Conservation (phyloP, 2,888 invertebrate genomes). For the Drosophila prolongata region DNA sequence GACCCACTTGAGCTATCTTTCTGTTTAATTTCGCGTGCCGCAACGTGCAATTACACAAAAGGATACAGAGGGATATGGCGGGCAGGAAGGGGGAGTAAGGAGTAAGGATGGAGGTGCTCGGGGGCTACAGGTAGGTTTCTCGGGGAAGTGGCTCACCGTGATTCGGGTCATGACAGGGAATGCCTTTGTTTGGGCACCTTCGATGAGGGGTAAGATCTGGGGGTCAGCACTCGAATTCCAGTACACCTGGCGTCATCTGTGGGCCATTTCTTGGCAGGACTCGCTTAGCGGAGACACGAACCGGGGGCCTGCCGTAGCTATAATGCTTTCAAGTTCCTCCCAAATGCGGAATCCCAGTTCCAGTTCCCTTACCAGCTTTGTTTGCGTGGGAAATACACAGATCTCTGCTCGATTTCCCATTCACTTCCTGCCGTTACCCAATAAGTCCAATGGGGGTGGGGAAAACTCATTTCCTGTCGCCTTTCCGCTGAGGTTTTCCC, state of each 20-base stretch:
- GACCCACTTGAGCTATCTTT: constrained; percentile 12
- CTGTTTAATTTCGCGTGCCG: constrained; percentile 70
- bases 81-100: not conserved
- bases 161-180: not conserved
- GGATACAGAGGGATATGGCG: constrained; percentile 9
- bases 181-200: not conserved
- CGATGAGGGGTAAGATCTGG: no score
- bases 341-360: not conserved
- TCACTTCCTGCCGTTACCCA: not conserved
- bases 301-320: not conserved
- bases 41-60: constrained; percentile 74
- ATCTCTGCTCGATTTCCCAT: constrained; percentile 1
- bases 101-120: no score
- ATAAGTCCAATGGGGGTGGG: not conserved
- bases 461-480: constrained; percentile 33
- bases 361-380: constrained; percentile 1
- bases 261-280: not conserved
- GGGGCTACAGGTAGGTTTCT: constrained; percentile 6
- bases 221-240: not conserved
- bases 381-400: no score
- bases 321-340: not conserved
- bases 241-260: constrained; percentile 4
- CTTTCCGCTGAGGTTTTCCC: constrained; percentile 10
- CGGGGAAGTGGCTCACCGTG: not conserved
- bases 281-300: not conserved